Evolutionary conservation across 1,140 invertebrate genomes (phyloP), one percentile per base, ranked within the genome.

Genomic region (Diabrotica virgifera): DNA sequence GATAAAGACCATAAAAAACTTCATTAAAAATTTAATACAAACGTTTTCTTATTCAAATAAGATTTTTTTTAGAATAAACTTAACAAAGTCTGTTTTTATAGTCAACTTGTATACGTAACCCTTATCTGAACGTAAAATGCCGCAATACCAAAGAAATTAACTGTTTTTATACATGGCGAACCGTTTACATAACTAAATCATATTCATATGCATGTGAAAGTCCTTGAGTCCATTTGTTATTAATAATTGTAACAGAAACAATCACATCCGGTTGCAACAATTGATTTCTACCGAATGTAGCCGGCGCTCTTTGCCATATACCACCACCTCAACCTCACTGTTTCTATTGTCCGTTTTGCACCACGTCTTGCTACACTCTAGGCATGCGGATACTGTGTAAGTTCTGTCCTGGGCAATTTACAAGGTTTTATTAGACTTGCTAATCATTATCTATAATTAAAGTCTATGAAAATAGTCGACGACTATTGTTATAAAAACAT

Each of bases 161-260:
- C 51, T 52, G 51, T 14, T 55, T 55, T 55, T 36, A 55, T 36
- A 14, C 53, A 55, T 55, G 13, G 11, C 2, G 9, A 11, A n/a
- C 12, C 12, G 8, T 55, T 10, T 55, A 13, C 10, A 14, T 55
- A 55, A 55, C 10, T 8, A 8, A 55, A 10, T 55, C 53, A 46
- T 46, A 46, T 10, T n/a, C 40, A 8, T 46, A n/a, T 46, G n/a
- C 40, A 46, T 10, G 40, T 46, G 40, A 46, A 46, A 46, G 40
- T 46, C 40, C 8, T 5, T 46, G 40, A 46, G 8, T 46, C 40
- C 40, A 46, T 46, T 46, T 46, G 40, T 46, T 46, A 46, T 46
- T 46, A 46, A 46, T 46, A 10, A 46, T 46, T 46, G 40, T 46
- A 46, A 46, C 40, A 46, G 40, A 46, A 46, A 46, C 40, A 46